Evolutionary conservation across 2,797 vertebrate species (phyloP).

Genomic region (Chaenodraco wilsoni): DNA sequence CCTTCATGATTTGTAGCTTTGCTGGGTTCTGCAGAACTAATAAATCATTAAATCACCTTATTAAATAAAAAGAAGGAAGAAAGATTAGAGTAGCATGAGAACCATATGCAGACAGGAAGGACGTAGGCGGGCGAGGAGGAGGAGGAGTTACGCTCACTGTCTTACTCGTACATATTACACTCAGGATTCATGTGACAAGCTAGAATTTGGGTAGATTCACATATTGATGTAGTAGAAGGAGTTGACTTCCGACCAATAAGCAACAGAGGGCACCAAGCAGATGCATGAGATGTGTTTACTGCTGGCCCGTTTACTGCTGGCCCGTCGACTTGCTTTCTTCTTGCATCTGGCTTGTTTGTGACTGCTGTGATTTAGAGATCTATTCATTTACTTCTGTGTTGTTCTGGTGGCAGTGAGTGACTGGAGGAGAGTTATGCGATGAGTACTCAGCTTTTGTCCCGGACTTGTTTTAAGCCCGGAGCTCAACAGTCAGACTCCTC

Average conservation of each 20-base stretch:
- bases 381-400: slow-evolving; percentile 30
- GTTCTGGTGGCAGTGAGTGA: slow-evolving; percentile 35
- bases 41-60: slow-evolving; percentile 76
- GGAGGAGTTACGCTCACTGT: slow-evolving; percentile 19
- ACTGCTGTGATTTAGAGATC: slow-evolving; percentile 18
- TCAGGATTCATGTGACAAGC: slow-evolving; percentile 29
- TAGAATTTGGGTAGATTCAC: slow-evolving; percentile 24
- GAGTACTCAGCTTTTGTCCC: slow-evolving; percentile 44
- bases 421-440: slow-evolving; percentile 44
- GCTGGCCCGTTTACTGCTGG: slow-evolving; percentile 39
- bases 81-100: slow-evolving; percentile 60
- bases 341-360: slow-evolving; percentile 36
- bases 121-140: background rate
- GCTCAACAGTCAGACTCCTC: slow-evolving; percentile 59
- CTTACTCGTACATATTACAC: slow-evolving; percentile 33
- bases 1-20: slow-evolving; percentile 73
- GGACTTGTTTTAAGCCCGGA: slow-evolving; percentile 50
- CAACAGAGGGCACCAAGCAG: slow-evolving; percentile 31
- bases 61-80: slow-evolving; percentile 48
- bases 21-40: slow-evolving; percentile 66
- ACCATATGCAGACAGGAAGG: slow-evolving; percentile 43
- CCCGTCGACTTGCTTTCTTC: slow-evolving; percentile 31
- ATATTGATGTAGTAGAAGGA: background rate
- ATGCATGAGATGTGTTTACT: slow-evolving; percentile 43
- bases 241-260: background rate